A percentile compares a stretch with the other conserved stretches of the same genome.
phyloP scores from a whole-genome alignment of 1,140 invertebrate genomes.

The Physella acuta region DNA sequence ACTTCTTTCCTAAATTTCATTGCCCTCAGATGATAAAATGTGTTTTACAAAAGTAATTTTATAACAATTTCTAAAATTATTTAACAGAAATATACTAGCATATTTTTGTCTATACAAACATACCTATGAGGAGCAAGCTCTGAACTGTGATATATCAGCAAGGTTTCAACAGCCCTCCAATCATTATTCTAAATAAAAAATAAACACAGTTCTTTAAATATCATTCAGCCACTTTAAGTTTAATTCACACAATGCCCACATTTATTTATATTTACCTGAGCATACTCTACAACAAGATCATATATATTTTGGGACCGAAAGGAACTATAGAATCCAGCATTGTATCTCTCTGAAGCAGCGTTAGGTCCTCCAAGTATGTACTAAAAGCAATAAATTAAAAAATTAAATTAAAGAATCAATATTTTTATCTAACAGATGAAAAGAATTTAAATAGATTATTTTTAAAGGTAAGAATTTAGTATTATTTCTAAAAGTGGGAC shows the following conservation, averaged over 20 bases:
- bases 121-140: constrained; percentile 68
- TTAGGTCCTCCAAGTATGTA: constrained; percentile 61
- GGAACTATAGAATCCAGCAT: constrained; percentile 66
- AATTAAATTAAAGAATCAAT: too few relatives aligned
- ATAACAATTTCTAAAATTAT: too few relatives aligned
- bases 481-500: too few relatives aligned
- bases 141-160: constrained; percentile 73
- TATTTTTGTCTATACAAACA: neutral
- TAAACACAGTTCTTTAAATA: too few relatives aligned
- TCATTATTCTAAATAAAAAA: constrained; percentile 64
- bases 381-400: too few relatives aligned
- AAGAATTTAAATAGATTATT: too few relatives aligned
- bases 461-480: too few relatives aligned
- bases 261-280: constrained; percentile 54
- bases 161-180: constrained; percentile 66
- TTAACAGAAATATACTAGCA: neutral
- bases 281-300: constrained; percentile 68
- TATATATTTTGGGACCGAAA: constrained; percentile 66
- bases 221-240: too few relatives aligned
- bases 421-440: too few relatives aligned
- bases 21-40: neutral
- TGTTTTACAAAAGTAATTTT: too few relatives aligned
- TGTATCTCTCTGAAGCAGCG: constrained; percentile 61
- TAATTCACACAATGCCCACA: neutral
- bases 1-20: neutral